Evolutionary conservation across 2,888 invertebrate genomes (phyloP).

Genomic region (Mechanitis mazaeus): DNA sequence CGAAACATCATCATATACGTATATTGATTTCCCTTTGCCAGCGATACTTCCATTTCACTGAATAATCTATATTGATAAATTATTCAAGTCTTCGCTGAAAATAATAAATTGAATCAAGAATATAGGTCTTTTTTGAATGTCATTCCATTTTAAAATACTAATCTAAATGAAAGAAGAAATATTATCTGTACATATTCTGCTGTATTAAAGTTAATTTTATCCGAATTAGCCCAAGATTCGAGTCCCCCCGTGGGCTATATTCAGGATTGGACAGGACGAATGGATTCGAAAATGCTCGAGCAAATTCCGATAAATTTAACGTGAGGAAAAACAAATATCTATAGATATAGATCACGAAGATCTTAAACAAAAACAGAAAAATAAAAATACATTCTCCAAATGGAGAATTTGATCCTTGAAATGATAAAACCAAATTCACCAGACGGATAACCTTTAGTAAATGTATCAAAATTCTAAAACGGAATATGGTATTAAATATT

Average conservation of each 20-base stretch:
- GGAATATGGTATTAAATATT: constrained; percentile 33
- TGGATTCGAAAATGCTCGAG: too few relatives aligned
- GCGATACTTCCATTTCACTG: not conserved
- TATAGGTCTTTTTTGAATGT: not conserved
- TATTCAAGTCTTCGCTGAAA: not conserved
- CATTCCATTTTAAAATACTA: too few relatives aligned
- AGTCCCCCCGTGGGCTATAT: too few relatives aligned
- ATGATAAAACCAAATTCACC: constrained; percentile 17
- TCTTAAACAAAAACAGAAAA: too few relatives aligned
- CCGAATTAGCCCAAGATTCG: too few relatives aligned
- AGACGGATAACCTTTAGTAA: constrained; percentile 25
- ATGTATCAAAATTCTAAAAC: constrained; percentile 27
- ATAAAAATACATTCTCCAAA: not conserved
- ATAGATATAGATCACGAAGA: too few relatives aligned
- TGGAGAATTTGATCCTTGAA: constrained; percentile 9
- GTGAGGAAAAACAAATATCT: too few relatives aligned
- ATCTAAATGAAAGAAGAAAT: too few relatives aligned
- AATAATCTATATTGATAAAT: constrained; percentile 1
- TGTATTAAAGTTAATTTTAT: too few relatives aligned
- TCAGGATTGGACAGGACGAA: too few relatives aligned
- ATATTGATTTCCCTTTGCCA: constrained; percentile 10
- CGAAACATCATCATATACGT: constrained; percentile 8
- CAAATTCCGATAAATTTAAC: too few relatives aligned
- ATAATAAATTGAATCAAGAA: not conserved
- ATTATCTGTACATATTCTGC: too few relatives aligned